Conservation (phyloP, 1,140 invertebrate genomes). For the Tribolium madens region DNA sequence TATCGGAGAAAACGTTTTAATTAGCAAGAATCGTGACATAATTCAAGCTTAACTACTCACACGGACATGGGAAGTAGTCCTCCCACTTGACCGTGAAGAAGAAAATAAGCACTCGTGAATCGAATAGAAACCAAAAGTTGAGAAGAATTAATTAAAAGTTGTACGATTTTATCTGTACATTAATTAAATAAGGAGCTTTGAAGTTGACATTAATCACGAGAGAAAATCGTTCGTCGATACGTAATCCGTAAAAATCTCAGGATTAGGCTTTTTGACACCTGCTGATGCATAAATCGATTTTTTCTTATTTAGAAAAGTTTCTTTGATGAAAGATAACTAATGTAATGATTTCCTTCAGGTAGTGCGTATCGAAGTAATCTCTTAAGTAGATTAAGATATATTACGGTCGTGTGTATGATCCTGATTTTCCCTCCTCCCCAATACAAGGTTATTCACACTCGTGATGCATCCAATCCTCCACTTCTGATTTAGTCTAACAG, state of each 20-base stretch:
- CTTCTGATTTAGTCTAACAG: conserved; percentile 17
- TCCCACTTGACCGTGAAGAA: conserved; percentile 16
- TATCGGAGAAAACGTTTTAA: conserved; percentile 27
- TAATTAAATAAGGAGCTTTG: conserved; percentile 35
- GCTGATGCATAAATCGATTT: conserved; percentile 17
- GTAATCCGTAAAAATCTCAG: conserved; percentile 26
- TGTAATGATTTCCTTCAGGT: conserved; percentile 6
- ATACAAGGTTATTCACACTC: conserved; percentile 24
- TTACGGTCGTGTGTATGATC: conserved; percentile 14
- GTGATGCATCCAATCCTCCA: not conserved
- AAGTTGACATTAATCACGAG: conserved; percentile 22
- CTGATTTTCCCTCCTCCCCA: not conserved
- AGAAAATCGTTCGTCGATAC: conserved; percentile 27
- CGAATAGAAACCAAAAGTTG: conserved; percentile 1
- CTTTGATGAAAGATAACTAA: conserved; percentile 24
- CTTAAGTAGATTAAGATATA: conserved; percentile 41
- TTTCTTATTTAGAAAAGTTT: conserved; percentile 9
- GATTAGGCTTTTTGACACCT: conserved; percentile 27
- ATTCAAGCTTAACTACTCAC: conserved; percentile 31
- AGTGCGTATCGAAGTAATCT: conserved; percentile 18
- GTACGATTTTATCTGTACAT: conserved; percentile 31
- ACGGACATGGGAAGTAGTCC: conserved; percentile 34
- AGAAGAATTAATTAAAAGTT: conserved; percentile 28
- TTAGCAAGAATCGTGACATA: conserved; percentile 31
- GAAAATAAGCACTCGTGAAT: not conserved